Base-by-base conservation (phyloP, 2,113 vertebrate genomes). In the Lagopus leucura region DNA sequence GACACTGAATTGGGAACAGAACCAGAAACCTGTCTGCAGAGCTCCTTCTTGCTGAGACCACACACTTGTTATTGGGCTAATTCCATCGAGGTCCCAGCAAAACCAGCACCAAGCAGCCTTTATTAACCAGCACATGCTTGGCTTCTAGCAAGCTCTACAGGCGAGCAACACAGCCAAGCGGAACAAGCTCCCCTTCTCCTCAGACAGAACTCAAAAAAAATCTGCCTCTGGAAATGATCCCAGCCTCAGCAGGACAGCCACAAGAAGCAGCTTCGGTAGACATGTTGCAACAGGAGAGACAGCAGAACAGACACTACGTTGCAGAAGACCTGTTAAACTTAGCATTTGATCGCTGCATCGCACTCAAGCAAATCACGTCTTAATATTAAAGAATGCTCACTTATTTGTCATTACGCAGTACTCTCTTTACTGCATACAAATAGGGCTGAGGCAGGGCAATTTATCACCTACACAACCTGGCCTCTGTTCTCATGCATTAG, bases 21-120 rank as follows among this genome's bases (percentile, higher is more conserved):
- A 94, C 91, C 95, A 97, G 89, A 70, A 97, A 93, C 89, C 79
- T 92, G 96, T 94, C 93, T 94, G 75, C 79, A 83, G 92, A 86
- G 82, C 85, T 91, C 63, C 67, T 92, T 82, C 84, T 89, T 66
- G 67, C 54, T 63, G 88, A 95, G 95, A 96, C 94, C 96, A 96
- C 94, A 95, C 88, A 96, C 85, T 95, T 90, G 71, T 90, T 83
- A 81, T 76, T 74, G 89, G 64, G 87, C 57, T 85, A 57, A 60
- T 82, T 92, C 84, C 60, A 91, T 0, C 73, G 65, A 91, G 69
- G 64, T 67, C 57, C 47, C 36, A 2, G 64, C 11, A 1, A 70
- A 76, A 36, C 73, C 40, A 80, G 55, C 89, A 77, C 0, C 4
- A 67, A 73, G 79, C 43, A 6, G 57, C 1, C 0, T 89, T 94